Percentiles rank a stretch among this genome's conserved stretches.
Evolutionary conservation across 2,113 vertebrate genomes (phyloP).

Genomic region (Heliornis fulica): DNA sequence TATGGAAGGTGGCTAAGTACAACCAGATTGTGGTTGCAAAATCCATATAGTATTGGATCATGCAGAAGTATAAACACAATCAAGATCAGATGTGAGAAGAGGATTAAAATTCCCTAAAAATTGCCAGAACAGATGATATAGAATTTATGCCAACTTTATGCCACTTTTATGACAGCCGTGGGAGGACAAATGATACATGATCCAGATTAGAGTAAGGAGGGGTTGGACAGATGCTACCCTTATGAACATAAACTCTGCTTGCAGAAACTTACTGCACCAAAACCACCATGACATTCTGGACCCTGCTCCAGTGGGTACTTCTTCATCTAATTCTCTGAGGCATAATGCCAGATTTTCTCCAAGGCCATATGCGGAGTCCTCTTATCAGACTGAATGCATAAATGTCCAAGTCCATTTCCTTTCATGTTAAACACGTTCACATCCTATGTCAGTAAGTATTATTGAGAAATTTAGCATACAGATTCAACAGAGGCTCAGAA

Average conservation of each 20-base stretch:
- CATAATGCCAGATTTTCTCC: not conserved
- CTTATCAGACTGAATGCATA: not conserved
- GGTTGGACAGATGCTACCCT: not conserved
- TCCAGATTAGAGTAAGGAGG: not conserved
- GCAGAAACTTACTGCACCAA: not conserved
- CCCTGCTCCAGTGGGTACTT: not conserved
- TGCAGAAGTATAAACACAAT: not conserved
- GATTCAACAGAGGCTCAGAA: not conserved
- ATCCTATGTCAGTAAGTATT: not conserved
- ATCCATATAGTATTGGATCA: not conserved
- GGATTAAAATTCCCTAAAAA: not conserved
- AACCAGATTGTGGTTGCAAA: not conserved
- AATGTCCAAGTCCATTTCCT: not conserved
- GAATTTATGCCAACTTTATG: not conserved
- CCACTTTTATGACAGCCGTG: not conserved
- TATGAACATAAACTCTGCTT: not conserved
- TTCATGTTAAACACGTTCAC: not conserved
- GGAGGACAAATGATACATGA: not conserved
- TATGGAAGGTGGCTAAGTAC: not conserved
- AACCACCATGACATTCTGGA: not conserved
- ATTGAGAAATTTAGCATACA: not conserved
- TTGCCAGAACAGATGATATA: not conserved
- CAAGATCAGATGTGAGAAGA: not conserved
- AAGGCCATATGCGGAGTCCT: not conserved
- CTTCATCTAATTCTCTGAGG: not conserved